phyloP scores from a whole-genome alignment of 2,888 invertebrate species.

The Tiphia femorata region DNA sequence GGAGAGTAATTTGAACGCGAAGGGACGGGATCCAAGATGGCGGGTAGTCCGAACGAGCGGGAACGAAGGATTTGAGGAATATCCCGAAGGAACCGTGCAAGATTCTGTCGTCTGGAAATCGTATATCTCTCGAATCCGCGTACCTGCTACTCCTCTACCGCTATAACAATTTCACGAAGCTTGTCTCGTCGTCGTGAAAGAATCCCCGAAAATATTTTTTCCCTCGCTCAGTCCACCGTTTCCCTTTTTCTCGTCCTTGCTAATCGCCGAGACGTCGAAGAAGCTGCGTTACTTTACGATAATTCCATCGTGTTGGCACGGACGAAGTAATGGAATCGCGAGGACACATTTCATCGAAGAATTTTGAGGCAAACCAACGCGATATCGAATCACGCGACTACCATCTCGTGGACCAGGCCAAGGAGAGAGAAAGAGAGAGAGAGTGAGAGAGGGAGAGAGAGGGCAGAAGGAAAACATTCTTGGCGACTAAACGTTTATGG shows the following conservation, averaged over 20 bases:
- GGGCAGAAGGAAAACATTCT: slow-evolving; percentile 38
- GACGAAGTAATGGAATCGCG: too few species aligned
- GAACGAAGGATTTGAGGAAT: slow-evolving; percentile 15
- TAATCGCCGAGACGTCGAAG: too few species aligned
- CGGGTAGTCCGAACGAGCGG: not conserved
- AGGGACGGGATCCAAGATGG: slow-evolving; percentile 2
- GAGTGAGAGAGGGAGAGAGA: not conserved
- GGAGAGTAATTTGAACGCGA: not conserved
- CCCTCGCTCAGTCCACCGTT: slow-evolving; percentile 1
- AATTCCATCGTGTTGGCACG: too few species aligned
- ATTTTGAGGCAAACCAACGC: slow-evolving; percentile 28
- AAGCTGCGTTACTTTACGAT: too few species aligned
- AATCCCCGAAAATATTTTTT: not conserved
- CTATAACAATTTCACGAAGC: slow-evolving; percentile 18
- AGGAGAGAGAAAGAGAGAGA: not conserved
- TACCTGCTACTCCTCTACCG: slow-evolving; percentile 2
- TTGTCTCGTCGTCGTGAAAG: not conserved
- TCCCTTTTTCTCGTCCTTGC: slow-evolving; percentile 7
- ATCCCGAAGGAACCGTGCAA: slow-evolving; percentile 23
- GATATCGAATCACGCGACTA: slow-evolving; percentile 37
- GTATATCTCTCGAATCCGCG: slow-evolving; percentile 22
- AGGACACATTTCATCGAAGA: too few species aligned
- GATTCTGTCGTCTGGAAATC: slow-evolving; percentile 29
- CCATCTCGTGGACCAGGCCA: too few species aligned
- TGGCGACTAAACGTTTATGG: slow-evolving; percentile 66